These are phyloP conservation scores for Euura lappo DNA, from an alignment of 1,140 invertebrate species.

Conservation along the genomic window DNA sequence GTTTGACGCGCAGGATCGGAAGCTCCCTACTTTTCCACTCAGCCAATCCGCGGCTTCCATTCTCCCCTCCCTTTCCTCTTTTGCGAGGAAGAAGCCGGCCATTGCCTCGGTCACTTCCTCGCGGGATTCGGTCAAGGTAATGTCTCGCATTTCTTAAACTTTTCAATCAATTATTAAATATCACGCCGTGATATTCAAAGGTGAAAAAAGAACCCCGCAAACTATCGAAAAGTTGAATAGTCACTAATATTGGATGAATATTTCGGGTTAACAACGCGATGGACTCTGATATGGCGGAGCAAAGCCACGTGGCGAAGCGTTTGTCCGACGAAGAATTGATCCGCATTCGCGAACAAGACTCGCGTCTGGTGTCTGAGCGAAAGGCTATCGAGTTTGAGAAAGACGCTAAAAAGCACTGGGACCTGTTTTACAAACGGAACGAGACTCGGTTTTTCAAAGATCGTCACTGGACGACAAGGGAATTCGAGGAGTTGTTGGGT, in stretches of 20 bases:
- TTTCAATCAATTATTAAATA: too few relatives aligned
- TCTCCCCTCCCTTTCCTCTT: neutral
- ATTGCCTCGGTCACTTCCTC: neutral
- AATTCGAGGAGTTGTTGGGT: slow-evolving; percentile 84
- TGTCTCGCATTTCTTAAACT: neutral
- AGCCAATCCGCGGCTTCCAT: neutral
- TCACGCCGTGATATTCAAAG: too few relatives aligned
- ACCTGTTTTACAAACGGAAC: slow-evolving; percentile 97
- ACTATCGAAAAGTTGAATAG: too few relatives aligned
- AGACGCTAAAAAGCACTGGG: slow-evolving; percentile 94
- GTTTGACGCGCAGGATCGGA: neutral
- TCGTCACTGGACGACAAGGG: slow-evolving; percentile 94
- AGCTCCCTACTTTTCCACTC: neutral
- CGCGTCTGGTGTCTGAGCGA: slow-evolving; percentile 74
- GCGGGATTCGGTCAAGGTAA: neutral
- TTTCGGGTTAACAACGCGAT: too few relatives aligned
- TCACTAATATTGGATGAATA: too few relatives aligned
- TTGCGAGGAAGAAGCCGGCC: neutral
- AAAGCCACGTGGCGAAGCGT: slow-evolving; percentile 60
- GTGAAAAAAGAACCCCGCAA: too few relatives aligned
- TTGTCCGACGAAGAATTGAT: slow-evolving; percentile 67
- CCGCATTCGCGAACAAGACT: slow-evolving; percentile 71
- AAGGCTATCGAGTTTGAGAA: slow-evolving; percentile 83
- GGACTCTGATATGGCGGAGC: too few relatives aligned
- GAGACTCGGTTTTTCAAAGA: slow-evolving; percentile 94